Evolutionary conservation across 2,888 invertebrate species (phyloP).

Genomic region (Seladonia tumulorum): DNA sequence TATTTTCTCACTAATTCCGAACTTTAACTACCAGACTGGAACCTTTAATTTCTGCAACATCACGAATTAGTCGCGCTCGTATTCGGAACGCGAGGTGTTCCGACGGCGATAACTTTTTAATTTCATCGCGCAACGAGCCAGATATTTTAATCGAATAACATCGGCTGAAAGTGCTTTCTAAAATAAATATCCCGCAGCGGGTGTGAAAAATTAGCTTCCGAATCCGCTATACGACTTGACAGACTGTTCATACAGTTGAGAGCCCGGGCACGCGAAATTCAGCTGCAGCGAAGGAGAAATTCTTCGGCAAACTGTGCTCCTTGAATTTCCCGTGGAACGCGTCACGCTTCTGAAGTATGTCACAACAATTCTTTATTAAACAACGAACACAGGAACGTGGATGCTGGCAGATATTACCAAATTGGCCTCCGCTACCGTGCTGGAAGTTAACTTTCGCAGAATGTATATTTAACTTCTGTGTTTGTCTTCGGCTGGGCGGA

Average conservation of each 20-base stretch:
- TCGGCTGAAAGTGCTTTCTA: neutral
- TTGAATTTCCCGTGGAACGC: constrained; percentile 19
- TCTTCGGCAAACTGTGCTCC: constrained; percentile 8
- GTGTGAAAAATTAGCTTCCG: neutral
- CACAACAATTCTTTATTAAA: constrained; percentile 16
- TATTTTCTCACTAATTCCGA: too few relatives aligned
- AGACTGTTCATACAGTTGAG: constrained; percentile 10
- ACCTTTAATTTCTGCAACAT: neutral
- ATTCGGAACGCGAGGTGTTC: neutral
- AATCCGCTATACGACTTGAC: neutral
- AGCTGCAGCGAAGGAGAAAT: constrained; percentile 8
- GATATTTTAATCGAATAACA: neutral
- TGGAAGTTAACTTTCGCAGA: constrained; percentile 32
- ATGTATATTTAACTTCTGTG: constrained; percentile 46
- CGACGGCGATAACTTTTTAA: neutral
- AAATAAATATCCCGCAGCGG: neutral
- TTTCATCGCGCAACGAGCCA: neutral
- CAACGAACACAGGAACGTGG: neutral
- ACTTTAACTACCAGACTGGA: neutral
- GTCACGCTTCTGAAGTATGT: neutral
- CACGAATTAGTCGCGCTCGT: neutral
- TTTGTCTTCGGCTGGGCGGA: constrained; percentile 38
- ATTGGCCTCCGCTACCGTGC: constrained; percentile 21
- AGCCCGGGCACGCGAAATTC: neutral
- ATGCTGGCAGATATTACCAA: constrained; percentile 35